Percentiles rank a stretch among this genome's conserved stretches.
These are phyloP conservation scores for Drosophila meridionalis DNA, from an alignment of 2,888 invertebrate species.

Conservation along the genomic window DNA sequence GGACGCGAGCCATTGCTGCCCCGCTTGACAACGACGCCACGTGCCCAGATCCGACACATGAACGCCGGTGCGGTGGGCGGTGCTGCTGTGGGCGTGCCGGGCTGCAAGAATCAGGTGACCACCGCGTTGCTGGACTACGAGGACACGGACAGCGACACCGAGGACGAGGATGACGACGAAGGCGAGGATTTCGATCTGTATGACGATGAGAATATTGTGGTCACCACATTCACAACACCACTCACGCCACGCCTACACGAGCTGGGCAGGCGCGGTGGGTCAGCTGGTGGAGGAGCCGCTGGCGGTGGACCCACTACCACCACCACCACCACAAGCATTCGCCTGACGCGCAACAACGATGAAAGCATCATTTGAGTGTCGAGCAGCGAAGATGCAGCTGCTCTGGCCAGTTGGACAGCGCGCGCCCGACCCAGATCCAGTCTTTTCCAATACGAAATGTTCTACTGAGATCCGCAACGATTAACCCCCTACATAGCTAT, in stretches of 20 bases:
- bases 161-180: constrained; percentile 81
- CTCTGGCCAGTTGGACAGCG: neutral
- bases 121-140: constrained; percentile 87
- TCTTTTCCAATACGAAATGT: constrained; percentile 78
- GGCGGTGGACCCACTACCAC: constrained; percentile 26
- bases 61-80: constrained; percentile 67
- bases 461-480: constrained; percentile 66
- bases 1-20: constrained; percentile 87
- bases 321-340: constrained; percentile 77
- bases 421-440: constrained; percentile 18
- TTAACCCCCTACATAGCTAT: constrained; percentile 14
- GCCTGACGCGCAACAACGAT: constrained; percentile 82
- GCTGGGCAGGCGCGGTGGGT: constrained; percentile 37
- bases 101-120: constrained; percentile 86
- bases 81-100: constrained; percentile 53
- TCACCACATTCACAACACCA: constrained; percentile 80
- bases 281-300: constrained; percentile 14
- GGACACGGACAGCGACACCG: constrained; percentile 84
- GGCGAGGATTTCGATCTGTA: constrained; percentile 85
- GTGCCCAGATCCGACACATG: constrained; percentile 87
- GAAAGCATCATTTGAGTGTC: constrained; percentile 84
- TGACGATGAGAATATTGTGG: constrained; percentile 85
- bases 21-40: constrained; percentile 87
- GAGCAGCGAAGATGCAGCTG: constrained; percentile 29
- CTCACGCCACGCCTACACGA: constrained; percentile 54